Evolutionary conservation across 2,797 vertebrate genomes (phyloP).

Genomic region (Rousettus madagascariensis): DNA sequence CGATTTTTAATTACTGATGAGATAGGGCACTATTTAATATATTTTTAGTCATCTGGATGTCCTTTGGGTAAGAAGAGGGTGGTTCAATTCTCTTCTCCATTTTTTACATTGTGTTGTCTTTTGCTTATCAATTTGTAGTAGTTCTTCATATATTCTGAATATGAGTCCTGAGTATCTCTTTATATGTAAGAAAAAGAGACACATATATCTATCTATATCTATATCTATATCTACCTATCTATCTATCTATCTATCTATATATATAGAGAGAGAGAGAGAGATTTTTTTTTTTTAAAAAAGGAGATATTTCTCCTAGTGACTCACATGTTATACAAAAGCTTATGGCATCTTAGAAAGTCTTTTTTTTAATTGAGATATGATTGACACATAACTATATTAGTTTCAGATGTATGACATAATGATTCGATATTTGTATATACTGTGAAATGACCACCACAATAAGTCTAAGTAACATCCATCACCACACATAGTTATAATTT

Average conservation of each 20-base stretch:
- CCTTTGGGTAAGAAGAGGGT: background rate
- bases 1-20: slow-evolving; percentile 28
- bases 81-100: background rate
- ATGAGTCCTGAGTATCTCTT: background rate
- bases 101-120: background rate
- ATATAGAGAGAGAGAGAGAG: background rate
- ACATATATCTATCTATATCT: background rate
- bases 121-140: background rate
- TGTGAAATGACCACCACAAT: background rate
- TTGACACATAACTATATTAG: background rate
- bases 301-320: background rate
- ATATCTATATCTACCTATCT: no score
- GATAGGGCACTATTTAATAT: background rate
- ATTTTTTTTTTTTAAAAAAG: background rate
- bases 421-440: background rate
- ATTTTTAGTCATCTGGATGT: background rate
- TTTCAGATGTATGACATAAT: background rate
- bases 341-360: background rate
- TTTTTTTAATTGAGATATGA: background rate
- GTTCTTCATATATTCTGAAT: slow-evolving; percentile 2
- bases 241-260: no score
- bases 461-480: background rate
- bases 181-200: background rate
- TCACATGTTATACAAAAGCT: background rate
- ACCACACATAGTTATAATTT: background rate